Evolutionary conservation across 2,113 vertebrate species (phyloP).

Genomic region (Labrus mixtus): DNA sequence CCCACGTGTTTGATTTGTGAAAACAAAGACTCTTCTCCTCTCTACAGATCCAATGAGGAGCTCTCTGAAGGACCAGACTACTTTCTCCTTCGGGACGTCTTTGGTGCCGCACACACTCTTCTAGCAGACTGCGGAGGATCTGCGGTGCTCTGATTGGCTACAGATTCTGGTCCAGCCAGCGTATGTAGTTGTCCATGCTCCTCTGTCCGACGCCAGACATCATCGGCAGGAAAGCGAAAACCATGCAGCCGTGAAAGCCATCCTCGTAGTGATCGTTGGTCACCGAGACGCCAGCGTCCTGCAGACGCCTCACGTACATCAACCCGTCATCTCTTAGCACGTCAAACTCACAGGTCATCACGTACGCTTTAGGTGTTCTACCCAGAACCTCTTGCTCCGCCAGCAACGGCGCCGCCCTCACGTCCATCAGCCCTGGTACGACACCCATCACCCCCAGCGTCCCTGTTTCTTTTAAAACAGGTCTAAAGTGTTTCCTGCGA

Average conservation of each 20-base stretch:
- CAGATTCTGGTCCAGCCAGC: conserved; percentile 92
- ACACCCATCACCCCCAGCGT: conserved; percentile 77
- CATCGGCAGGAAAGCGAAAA: conserved; percentile 89
- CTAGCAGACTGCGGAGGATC: neutral
- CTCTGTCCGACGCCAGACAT: conserved; percentile 86
- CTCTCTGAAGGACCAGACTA: neutral
- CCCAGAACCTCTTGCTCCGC: conserved; percentile 84
- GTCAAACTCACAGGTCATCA: conserved; percentile 95
- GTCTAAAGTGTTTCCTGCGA: conserved; percentile 87
- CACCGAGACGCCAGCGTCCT: conserved; percentile 88
- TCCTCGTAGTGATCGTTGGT: conserved; percentile 92
- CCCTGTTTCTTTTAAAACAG: conserved; percentile 81
- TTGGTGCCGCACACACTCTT: neutral
- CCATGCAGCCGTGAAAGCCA: conserved; percentile 95
- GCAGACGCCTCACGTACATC: conserved; percentile 91
- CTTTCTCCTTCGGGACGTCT: neutral
- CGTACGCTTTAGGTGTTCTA: conserved; percentile 88
- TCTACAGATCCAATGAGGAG: neutral
- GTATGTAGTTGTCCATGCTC: conserved; percentile 89
- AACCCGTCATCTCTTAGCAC: conserved; percentile 93
- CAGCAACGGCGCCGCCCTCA: conserved; percentile 88
- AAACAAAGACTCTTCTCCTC: neutral
- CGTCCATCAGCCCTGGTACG: conserved; percentile 88
- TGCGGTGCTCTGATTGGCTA: conserved; percentile 59
- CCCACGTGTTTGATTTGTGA: neutral